These are phyloP conservation scores for Phalacrocorax brasilianus DNA, from an alignment of 2,113 vertebrate species.

Conservation along the genomic window DNA sequence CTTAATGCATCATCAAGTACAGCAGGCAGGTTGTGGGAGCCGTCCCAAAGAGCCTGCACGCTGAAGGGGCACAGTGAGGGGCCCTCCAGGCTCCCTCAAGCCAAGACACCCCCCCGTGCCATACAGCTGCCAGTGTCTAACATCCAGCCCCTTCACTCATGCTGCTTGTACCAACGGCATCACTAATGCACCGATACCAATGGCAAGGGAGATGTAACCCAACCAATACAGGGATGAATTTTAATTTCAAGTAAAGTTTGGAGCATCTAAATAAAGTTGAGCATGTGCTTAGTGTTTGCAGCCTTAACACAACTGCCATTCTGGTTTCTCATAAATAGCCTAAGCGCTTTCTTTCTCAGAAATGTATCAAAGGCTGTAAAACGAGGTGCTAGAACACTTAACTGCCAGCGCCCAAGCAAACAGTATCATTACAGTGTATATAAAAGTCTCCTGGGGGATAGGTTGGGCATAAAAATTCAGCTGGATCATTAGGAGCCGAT, in stretches of 20 bases:
- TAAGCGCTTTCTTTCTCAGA: background rate
- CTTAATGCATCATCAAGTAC: background rate
- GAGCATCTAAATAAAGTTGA: background rate
- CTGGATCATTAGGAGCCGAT: conserved; percentile 52
- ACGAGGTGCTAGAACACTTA: conserved; percentile 39
- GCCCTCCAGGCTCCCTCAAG: background rate
- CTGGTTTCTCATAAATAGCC: conserved; percentile 6
- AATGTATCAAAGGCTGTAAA: conserved; percentile 20
- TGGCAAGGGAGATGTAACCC: background rate
- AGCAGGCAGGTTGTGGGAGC: background rate
- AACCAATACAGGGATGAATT: background rate
- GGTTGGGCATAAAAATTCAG: conserved; percentile 57
- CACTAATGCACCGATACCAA: background rate
- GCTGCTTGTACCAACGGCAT: background rate
- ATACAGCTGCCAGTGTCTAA: background rate
- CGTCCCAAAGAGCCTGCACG: background rate
- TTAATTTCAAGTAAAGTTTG: background rate
- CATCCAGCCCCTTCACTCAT: background rate
- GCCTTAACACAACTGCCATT: background rate
- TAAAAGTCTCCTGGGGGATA: conserved; percentile 43
- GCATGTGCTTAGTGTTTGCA: background rate
- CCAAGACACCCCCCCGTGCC: rapidly evolving
- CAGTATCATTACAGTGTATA: conserved; percentile 24
- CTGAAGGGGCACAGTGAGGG: background rate
- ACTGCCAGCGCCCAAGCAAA: conserved; percentile 21